Base-by-base conservation (phyloP, 2,113 vertebrate genomes). In the Myrmecobius fasciatus region DNA sequence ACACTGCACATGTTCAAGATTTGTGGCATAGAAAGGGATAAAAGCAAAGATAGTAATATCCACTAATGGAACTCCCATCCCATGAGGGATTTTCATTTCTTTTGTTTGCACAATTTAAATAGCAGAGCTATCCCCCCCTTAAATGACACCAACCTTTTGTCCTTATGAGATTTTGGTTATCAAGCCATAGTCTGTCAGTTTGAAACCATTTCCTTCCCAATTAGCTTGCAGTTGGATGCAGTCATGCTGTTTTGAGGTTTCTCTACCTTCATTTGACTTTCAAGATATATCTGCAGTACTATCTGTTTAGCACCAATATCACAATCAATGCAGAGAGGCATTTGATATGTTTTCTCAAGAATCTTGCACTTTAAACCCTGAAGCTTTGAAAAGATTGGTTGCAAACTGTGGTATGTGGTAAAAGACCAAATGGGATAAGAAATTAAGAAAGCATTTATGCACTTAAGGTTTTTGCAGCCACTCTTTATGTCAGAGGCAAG, bases 1-100 rank as follows among this genome's bases (percentile, higher is more conserved):
- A 98, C 91, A 25, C 89, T 98, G 98, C 98, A 98, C 98, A 98
- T 98, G 98, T 98, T 98, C 98, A 96, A 97, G 97, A 97, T 98
- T 98, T 98, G 98, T 98, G 98, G 97, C 97, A 96, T 92, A 98
- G 96, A 92, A 98, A 96, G 96, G 96, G 97, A 96, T 98, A 96
- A 98, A 98, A 97, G 94, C 94, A 95, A 98, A 95, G 96, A 98
- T 98, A 96, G 97, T 94, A 98, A 97, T 98, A 96, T 97, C 8
- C 0, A 97, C 98, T 98, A 97, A 98, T 92, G 97, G 97, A 98
- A 96, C 95, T 97, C 97, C 91, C 93, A 97, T 95, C 96, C 97
- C 94, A 96, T n/a, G 28, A 96, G 95, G 95, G 96, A 89, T 0
- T 90, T 97, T 96, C 56, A 96, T 98, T 98, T 97, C 93, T 98